Conservation (phyloP, 64 coral and sea anemone species). For the Catalaphyllia jardinei region DNA sequence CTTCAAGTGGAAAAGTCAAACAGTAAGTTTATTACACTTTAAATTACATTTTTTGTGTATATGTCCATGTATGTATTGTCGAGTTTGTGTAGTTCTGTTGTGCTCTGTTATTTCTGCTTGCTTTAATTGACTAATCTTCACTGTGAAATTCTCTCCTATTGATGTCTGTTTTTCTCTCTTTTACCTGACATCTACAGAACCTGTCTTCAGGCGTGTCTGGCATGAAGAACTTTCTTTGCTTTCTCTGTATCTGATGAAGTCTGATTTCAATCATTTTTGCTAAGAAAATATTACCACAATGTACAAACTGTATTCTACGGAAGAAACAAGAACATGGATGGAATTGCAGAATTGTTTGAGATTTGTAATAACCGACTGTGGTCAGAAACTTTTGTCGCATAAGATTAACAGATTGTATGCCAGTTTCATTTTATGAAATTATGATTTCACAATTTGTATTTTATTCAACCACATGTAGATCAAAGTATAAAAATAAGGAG, state of each 20-base stretch:
- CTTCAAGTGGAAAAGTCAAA: neutral
- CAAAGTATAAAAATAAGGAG: too few species aligned
- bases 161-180: slow-evolving; percentile 44
- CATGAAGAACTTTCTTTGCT: slow-evolving; percentile 1
- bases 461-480: too few species aligned
- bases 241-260: neutral
- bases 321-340: neutral
- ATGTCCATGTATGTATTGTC: neutral
- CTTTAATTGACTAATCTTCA: neutral
- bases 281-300: neutral
- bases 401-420: neutral
- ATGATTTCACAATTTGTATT: too few species aligned
- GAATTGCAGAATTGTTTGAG: neutral
- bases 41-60: neutral
- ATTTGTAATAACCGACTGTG: neutral
- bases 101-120: neutral
- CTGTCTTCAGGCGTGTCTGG: slow-evolving; percentile 46
- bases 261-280: neutral
- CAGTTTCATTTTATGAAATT: neutral
- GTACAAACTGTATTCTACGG: neutral
- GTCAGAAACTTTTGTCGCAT: neutral
- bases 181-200: slow-evolving; percentile 38
- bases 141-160: slow-evolving; percentile 27
- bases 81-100: neutral
- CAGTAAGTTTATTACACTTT: neutral